Base-by-base conservation (phyloP, 2,797 vertebrate species). In the Cyclopterus lumpus region DNA sequence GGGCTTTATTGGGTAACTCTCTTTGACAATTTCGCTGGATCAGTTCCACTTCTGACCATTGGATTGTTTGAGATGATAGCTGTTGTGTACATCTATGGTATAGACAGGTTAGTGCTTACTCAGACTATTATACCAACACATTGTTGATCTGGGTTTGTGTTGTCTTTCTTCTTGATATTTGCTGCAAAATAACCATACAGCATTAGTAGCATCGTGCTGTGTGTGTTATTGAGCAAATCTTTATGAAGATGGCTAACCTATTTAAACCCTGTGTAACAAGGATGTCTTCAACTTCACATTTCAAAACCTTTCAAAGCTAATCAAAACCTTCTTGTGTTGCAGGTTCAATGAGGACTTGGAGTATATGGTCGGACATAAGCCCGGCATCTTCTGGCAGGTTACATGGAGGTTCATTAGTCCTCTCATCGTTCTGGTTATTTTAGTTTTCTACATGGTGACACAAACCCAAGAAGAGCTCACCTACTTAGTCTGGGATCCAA, bases 1-100 rank as follows among this genome's bases (percentile, higher is more conserved):
- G 97, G 97, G 14, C 93, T 97, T 80, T 98, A 99, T 81, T 99
- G 97, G 97, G 91, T 99, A 18, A 93, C 95, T n/a, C 90, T 99
- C 5, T 96, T 99, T 77, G 97, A 99, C 66, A 62, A 67, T 32
- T 99, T 96, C 64, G 96, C 96, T 5, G 97, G 96, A 67, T 99
- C 98, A 15, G 95, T 99, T 68, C 97, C 98, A 1, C 91, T 99
- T 68, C 92, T 99, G n/a, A 84, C 95, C 65, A 95, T 97, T 7
- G 97, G 96, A n/a, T 95, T 99, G 80, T 96, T 91, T 73, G 97
- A 99, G 92, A 96, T 97, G 96, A 92, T 97, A 38, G 70, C 95
- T 0, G 95, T 99, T 0, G 92, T 95, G 73, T 97, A 99, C 78
- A 76, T 99, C 69, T 99, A 99, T 0, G 98, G 98, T 38, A 81